phyloP scores from a whole-genome alignment of 2,888 invertebrate species.

The Hololepta plana region DNA sequence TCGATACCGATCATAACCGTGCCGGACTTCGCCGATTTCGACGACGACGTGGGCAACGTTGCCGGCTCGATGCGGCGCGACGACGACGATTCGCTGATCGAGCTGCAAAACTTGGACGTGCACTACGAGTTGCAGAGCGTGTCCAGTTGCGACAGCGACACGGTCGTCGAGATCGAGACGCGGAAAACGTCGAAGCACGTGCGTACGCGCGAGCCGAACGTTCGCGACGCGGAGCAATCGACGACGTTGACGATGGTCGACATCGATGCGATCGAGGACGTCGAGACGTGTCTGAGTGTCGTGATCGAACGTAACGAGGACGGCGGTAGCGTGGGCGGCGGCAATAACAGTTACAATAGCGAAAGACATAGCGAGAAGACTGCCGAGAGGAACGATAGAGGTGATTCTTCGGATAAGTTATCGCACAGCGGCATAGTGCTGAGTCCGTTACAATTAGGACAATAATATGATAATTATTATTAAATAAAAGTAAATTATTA shows the following conservation, averaged over 20 bases:
- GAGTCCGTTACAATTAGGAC: slow-evolving; percentile 42
- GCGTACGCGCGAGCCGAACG: slow-evolving; percentile 20
- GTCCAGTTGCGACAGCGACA: slow-evolving; percentile 19
- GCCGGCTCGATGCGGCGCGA: slow-evolving; percentile 13
- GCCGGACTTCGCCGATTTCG: slow-evolving; percentile 16
- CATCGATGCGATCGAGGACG: slow-evolving; percentile 24
- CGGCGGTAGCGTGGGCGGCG: slow-evolving; percentile 18
- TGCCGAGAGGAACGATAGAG: slow-evolving; percentile 12
- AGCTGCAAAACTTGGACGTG: slow-evolving; percentile 26
- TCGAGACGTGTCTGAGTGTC: slow-evolving; percentile 31
- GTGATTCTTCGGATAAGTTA: background rate
- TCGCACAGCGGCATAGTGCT: slow-evolving; percentile 40
- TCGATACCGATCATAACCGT: slow-evolving; percentile 17
- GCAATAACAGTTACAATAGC: slow-evolving; percentile 18
- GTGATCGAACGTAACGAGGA: slow-evolving; percentile 21
- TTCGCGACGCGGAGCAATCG: slow-evolving; percentile 9
- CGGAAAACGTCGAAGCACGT: slow-evolving; percentile 17
- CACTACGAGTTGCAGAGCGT: slow-evolving; percentile 22
- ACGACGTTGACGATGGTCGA: slow-evolving; percentile 10
- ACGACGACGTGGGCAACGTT: slow-evolving; percentile 15
- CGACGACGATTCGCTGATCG: slow-evolving; percentile 26
- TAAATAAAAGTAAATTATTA: too few relatives aligned
- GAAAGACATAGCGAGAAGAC: slow-evolving; percentile 10
- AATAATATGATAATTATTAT: slow-evolving; percentile 15
- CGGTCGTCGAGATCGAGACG: slow-evolving; percentile 15